phyloP scores from a whole-genome alignment of 2,113 vertebrate genomes.

The Sterrhoptilus dennistouni region DNA sequence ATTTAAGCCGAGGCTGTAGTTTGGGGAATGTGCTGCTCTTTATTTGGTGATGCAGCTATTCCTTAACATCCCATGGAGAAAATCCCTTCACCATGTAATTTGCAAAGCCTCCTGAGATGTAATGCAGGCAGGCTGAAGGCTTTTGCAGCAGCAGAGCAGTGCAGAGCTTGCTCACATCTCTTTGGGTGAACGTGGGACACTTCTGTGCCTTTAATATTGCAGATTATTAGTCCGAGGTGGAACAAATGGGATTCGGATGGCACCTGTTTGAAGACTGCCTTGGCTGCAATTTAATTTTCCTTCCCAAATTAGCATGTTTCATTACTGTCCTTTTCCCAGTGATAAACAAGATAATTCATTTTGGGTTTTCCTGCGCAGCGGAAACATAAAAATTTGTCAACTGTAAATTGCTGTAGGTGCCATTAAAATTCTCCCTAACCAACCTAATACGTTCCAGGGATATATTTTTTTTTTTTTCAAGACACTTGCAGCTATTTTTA shows the following conservation, averaged over 20 bases:
- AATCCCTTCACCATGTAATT: neutral
- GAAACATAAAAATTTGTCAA: conserved; percentile 74
- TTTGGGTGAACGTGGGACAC: neutral
- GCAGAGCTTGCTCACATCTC: neutral
- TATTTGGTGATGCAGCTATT: neutral
- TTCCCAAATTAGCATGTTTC: conserved; percentile 65
- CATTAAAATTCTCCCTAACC: conserved; percentile 75
- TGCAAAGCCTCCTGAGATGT: neutral
- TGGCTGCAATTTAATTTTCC: conserved; percentile 70
- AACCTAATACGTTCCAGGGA: conserved; percentile 42
- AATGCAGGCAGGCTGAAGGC: neutral
- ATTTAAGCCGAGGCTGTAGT: neutral
- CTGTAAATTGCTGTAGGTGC: conserved; percentile 72
- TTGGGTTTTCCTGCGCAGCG: conserved; percentile 48
- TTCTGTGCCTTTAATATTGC: conserved; percentile 19
- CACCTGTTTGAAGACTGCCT: conserved; percentile 54
- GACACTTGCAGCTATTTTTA: conserved; percentile 66
- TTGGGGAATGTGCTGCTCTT: neutral
- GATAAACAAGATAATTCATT: conserved; percentile 77
- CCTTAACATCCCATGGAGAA: neutral
- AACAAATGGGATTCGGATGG: conserved; percentile 42
- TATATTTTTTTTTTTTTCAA: conserved; percentile 52
- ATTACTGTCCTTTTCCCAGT: conserved; percentile 65
- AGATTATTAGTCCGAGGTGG: conserved; percentile 46
- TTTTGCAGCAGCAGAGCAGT: neutral